Evolutionary conservation across 2,888 invertebrate genomes (phyloP).

Genomic region (Caenorhabditis uteleia): DNA sequence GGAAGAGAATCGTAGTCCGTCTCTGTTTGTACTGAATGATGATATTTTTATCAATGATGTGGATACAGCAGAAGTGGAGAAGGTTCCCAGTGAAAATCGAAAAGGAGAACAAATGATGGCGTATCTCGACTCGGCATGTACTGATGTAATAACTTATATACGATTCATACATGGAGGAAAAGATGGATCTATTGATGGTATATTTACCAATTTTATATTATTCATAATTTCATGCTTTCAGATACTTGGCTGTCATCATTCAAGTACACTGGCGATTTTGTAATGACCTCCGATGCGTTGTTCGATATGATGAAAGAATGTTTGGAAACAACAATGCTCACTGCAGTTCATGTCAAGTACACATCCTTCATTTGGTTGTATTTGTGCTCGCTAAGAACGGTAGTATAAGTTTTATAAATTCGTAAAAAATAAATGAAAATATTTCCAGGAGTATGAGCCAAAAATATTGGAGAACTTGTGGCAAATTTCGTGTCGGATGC

Average conservation of each 20-base stretch:
- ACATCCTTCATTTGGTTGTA: slow-evolving; percentile 64
- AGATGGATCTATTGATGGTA: neutral
- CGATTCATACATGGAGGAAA: slow-evolving; percentile 2
- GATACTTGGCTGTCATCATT: slow-evolving; percentile 12
- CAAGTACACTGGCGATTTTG: slow-evolving; percentile 6
- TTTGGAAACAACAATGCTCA: slow-evolving; percentile 56
- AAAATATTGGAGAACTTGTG: slow-evolving; percentile 55
- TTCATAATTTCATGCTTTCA: neutral
- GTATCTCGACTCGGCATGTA: slow-evolving; percentile 20
- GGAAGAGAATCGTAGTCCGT: slow-evolving; percentile 9
- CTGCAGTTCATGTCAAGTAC: slow-evolving; percentile 48
- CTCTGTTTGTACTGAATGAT: slow-evolving; percentile 29
- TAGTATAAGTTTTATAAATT: neutral
- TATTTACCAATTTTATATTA: neutral
- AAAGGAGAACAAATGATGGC: slow-evolving; percentile 13
- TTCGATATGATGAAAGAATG: slow-evolving; percentile 45
- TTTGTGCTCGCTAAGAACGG: slow-evolving; percentile 49
- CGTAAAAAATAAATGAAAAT: neutral
- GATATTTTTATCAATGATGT: slow-evolving; percentile 26
- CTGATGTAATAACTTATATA: slow-evolving; percentile 21
- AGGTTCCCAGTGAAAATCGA: neutral
- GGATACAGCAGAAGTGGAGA: slow-evolving; percentile 7
- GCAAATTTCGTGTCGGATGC: slow-evolving; percentile 52
- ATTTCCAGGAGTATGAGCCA: slow-evolving; percentile 28
- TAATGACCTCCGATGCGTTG: slow-evolving; percentile 6